Conservation (phyloP, 2,888 invertebrate genomes). For the Amphipyra berbera region DNA sequence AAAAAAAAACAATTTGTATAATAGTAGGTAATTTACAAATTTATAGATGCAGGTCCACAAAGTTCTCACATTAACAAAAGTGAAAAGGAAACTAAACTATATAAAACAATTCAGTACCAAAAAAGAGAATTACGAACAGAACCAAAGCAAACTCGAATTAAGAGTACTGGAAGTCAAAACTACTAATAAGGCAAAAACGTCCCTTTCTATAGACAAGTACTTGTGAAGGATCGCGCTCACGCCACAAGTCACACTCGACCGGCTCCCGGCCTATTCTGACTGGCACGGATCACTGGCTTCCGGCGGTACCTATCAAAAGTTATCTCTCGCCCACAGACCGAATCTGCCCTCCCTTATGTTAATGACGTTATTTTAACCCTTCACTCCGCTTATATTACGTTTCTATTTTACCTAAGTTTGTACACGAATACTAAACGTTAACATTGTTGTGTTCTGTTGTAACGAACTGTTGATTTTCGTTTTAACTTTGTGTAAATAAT, state of each 20-base stretch:
- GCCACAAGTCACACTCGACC: constrained; percentile 40
- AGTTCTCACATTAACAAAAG: no score
- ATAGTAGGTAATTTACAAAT: no score
- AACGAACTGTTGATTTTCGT: constrained; percentile 36
- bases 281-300: constrained; percentile 50
- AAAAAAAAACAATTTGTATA: no score
- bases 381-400: constrained; percentile 27
- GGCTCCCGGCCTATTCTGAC: constrained; percentile 29
- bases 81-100: neutral
- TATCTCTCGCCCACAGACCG: constrained; percentile 37
- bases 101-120: no score
- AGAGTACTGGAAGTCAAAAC: constrained; percentile 8
- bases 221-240: constrained; percentile 27
- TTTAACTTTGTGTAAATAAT: constrained; percentile 29
- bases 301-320: constrained; percentile 52
- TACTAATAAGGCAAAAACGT: constrained; percentile 29
- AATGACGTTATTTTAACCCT: constrained; percentile 49
- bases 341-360: constrained; percentile 44
- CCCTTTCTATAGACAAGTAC: constrained; percentile 22
- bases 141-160: neutral
- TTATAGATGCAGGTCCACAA: no score
- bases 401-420: constrained; percentile 36
- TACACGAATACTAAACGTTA: constrained; percentile 26
- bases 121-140: neutral
- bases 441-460: constrained; percentile 17